phyloP scores from a whole-genome alignment of 2,888 invertebrate species.

The Drosophila sordidapex region DNA sequence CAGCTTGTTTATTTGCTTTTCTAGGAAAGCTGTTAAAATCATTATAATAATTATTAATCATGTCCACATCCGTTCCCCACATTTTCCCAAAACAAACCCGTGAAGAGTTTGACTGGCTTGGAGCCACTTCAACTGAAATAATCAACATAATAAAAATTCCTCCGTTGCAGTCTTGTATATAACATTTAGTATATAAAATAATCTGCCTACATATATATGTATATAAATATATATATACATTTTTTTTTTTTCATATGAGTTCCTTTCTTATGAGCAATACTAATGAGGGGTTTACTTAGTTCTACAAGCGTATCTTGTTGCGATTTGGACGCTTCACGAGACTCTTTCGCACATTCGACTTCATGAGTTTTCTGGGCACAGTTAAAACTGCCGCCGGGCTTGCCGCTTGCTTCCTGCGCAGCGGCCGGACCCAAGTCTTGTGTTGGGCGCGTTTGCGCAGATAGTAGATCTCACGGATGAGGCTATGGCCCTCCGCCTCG shows the following conservation, averaged over 20 bases:
- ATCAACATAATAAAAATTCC: not conserved
- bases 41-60: not conserved
- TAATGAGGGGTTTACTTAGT: constrained; percentile 3
- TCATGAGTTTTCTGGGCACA: constrained; percentile 32
- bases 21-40: not conserved
- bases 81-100: not conserved
- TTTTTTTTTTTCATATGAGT: not conserved
- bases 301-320: constrained; percentile 69
- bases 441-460: constrained; percentile 62
- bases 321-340: constrained; percentile 71
- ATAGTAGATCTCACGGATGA: constrained; percentile 77
- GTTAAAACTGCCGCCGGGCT: constrained; percentile 4
- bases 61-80: not conserved
- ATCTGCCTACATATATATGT: not conserved
- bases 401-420: constrained; percentile 46
- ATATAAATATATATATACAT: not conserved
- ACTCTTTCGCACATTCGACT: constrained; percentile 57
- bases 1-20: not conserved
- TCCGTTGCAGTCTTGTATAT: not conserved
- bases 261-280: constrained; percentile 21
- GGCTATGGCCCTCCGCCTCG: constrained; percentile 74
- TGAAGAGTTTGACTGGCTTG: not conserved
- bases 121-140: not conserved
- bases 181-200: not conserved
- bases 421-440: constrained; percentile 24